Conservation (phyloP, 2,888 invertebrate species). For the Patella caerulea region DNA sequence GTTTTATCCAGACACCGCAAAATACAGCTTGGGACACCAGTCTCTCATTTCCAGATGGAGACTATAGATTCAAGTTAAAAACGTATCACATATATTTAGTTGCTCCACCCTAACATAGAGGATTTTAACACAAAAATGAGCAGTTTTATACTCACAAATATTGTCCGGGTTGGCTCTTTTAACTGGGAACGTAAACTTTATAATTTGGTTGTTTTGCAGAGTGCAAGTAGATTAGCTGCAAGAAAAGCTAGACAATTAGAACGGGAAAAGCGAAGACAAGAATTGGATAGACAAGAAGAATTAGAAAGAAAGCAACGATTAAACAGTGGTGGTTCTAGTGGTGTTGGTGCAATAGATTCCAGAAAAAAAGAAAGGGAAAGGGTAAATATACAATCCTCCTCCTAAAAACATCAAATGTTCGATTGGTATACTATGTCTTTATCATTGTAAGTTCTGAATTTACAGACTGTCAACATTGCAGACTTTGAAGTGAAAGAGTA, state of each 20-base stretch:
- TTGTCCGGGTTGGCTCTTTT: too few species aligned
- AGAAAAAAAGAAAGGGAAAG: constrained; percentile 4
- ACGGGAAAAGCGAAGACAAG: background rate
- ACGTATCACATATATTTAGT: too few species aligned
- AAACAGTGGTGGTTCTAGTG: background rate
- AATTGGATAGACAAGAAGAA: constrained; percentile 1
- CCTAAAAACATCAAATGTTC: background rate
- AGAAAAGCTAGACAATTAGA: constrained; percentile 3
- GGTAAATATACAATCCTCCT: background rate
- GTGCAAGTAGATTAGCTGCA: background rate
- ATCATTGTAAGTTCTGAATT: background rate
- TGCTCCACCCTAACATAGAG: too few species aligned
- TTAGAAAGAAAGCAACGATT: constrained; percentile 1
- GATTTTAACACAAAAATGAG: too few species aligned
- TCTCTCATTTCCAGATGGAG: too few species aligned
- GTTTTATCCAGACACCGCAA: too few species aligned
- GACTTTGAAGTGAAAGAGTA: too few species aligned
- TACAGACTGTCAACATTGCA: too few species aligned
- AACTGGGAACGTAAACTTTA: too few species aligned
- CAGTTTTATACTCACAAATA: too few species aligned
- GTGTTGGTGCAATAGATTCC: background rate
- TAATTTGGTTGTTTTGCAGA: background rate
- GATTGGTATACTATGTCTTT: background rate
- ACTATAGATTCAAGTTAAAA: too few species aligned
- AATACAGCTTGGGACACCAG: too few species aligned